Conservation (phyloP, 1,140 invertebrate genomes). For the Brachionus asplanchnoidis region DNA sequence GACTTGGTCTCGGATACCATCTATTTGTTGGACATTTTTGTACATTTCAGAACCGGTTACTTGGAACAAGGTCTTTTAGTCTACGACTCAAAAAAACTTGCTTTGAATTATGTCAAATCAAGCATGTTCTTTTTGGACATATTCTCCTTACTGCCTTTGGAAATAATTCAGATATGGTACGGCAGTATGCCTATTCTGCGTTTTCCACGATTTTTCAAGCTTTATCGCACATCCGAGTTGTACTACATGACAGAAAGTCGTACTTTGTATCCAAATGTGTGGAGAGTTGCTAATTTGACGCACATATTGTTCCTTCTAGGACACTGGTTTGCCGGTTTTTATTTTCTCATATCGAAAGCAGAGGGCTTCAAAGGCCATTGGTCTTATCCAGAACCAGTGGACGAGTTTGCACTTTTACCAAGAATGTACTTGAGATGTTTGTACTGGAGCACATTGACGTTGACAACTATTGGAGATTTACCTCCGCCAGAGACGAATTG, state of each 20-base stretch:
- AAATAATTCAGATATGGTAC: slow-evolving; percentile 65
- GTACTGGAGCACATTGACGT: slow-evolving; percentile 89
- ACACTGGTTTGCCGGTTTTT: slow-evolving; percentile 96
- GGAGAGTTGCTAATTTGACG: slow-evolving; percentile 87
- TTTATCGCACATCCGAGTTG: slow-evolving; percentile 82
- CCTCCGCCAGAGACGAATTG: slow-evolving; percentile 88
- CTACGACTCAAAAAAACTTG: slow-evolving; percentile 80
- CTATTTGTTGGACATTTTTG: slow-evolving; percentile 76
- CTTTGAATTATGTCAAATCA: slow-evolving; percentile 78
- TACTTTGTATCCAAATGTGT: slow-evolving; percentile 88
- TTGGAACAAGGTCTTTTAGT: slow-evolving; percentile 88
- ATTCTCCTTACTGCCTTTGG: slow-evolving; percentile 73
- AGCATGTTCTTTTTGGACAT: slow-evolving; percentile 79
- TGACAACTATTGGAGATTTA: slow-evolving; percentile 87
- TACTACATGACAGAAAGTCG: slow-evolving; percentile 92
- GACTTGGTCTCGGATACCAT: slow-evolving; percentile 78
- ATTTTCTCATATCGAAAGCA: slow-evolving; percentile 83
- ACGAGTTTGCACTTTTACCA: slow-evolving; percentile 76
- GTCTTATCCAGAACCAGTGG: slow-evolving; percentile 71
- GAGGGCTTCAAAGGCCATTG: slow-evolving; percentile 75
- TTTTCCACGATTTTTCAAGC: slow-evolving; percentile 63
- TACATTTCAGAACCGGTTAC: slow-evolving; percentile 90
- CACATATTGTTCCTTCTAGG: slow-evolving; percentile 87
- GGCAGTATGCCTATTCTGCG: slow-evolving; percentile 53
- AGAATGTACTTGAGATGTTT: slow-evolving; percentile 86